phyloP scores from a whole-genome alignment of 1,140 invertebrate genomes.

The Cotesia glomerata region DNA sequence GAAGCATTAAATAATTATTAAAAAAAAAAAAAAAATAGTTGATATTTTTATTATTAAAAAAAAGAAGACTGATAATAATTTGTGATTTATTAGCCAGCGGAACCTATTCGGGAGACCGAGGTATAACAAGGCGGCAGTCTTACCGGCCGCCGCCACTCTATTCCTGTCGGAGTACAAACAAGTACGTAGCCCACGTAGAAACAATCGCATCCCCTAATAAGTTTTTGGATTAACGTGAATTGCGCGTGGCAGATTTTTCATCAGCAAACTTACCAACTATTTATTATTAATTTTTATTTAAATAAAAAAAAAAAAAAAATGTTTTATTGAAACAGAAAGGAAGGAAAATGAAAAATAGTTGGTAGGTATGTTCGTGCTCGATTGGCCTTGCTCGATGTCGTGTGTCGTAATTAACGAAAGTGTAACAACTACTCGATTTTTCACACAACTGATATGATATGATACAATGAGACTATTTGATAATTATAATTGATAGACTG shows the following conservation, averaged over 20 bases:
- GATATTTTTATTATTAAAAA: background rate
- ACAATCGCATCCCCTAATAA: slow-evolving; percentile 26
- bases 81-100: slow-evolving; percentile 72
- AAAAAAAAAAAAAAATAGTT: slow-evolving; percentile 5
- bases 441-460: background rate
- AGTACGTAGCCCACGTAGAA: slow-evolving; percentile 66
- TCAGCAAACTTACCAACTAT: slow-evolving; percentile 43
- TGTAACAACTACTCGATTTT: slow-evolving; percentile 40
- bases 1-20: background rate
- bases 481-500: slow-evolving; percentile 1
- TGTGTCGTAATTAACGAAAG: slow-evolving; percentile 40
- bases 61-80: slow-evolving; percentile 61
- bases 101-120: slow-evolving; percentile 76
- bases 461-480: background rate
- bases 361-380: slow-evolving; percentile 41
- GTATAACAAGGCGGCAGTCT: slow-evolving; percentile 63
- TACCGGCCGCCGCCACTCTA: slow-evolving; percentile 59
- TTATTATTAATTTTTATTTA: background rate
- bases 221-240: slow-evolving; percentile 52
- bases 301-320: too few relatives aligned
- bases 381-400: slow-evolving; percentile 38
- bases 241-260: slow-evolving; percentile 38
- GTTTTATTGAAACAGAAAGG: too few relatives aligned
- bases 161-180: slow-evolving; percentile 70
- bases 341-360: slow-evolving; percentile 22